Conservation (phyloP, 2,888 invertebrate genomes). For the Dasypolia templi region DNA sequence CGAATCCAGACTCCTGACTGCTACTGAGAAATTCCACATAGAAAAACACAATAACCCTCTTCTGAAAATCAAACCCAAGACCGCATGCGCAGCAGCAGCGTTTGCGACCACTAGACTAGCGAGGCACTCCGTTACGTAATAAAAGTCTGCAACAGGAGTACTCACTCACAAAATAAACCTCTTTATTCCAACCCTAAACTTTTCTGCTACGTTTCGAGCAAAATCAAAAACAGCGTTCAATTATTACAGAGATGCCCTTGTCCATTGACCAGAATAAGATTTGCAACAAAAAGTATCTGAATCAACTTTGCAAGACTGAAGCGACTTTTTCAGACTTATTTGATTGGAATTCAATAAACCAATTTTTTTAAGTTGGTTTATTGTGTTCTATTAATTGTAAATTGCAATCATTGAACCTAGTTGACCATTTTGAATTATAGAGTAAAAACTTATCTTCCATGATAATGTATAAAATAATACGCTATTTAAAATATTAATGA, state of each 20-base stretch:
- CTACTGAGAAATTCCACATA: neutral
- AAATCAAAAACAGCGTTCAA: conserved; percentile 13
- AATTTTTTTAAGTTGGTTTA: conserved; percentile 18
- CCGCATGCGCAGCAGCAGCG: neutral
- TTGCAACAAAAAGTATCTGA: conserved; percentile 28
- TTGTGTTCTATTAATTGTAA: neutral
- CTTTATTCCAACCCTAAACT: neutral
- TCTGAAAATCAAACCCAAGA: neutral
- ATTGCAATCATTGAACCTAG: neutral
- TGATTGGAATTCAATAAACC: conserved; percentile 24
- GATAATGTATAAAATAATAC: neutral
- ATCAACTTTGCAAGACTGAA: conserved; percentile 46
- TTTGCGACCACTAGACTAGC: no score
- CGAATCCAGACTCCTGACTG: neutral
- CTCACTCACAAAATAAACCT: neutral
- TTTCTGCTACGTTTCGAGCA: neutral
- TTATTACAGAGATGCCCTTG: conserved; percentile 33
- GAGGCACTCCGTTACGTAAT: neutral
- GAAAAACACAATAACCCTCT: neutral
- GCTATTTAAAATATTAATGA: no score
- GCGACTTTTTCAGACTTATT: conserved; percentile 41
- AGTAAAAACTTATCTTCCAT: neutral
- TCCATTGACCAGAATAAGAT: conserved; percentile 20
- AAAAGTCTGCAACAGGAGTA: neutral
- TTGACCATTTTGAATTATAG: neutral